Base-by-base conservation (phyloP, 2,797 vertebrate species). In the Emys orbicularis region DNA sequence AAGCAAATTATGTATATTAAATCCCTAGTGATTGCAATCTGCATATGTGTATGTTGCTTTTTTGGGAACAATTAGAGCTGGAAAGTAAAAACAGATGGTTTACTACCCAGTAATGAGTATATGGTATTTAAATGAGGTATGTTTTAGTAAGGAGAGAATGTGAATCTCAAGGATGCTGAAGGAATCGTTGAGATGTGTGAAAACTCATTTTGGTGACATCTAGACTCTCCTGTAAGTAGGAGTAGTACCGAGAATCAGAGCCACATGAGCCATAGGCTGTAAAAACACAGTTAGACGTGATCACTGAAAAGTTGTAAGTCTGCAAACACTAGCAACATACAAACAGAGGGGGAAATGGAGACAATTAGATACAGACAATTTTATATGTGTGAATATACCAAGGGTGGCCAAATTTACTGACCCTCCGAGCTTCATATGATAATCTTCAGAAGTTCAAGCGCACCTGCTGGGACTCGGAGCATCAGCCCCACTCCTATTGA, bases 1-100 rank as follows among this genome's bases (percentile, higher is more conserved):
- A 79, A 86, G 80, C 68, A 88, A 50, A 37, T 18, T 41, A 11
- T 86, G 80, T 86, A 50, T 4, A 18, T 81, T 92, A 79, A 92
- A 77, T 37, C 18, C 53, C 44, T 13, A 9, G 2, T 65, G 23
- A 2, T 86, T 86, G n/a, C 44, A 65, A 56, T 25, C 29, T 44
- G 34, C 76, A 34, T 53, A 12, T 65, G 19, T 84, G 6, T 59
- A 87, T 50, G 4, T 2, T 83, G 34, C 76, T 56, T 90, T 83
- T 56, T 23, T 16, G 56, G 52, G 50, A 85, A 87, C 59, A 82
- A 41, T 15, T 52, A 65, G 77, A 91, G 57, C 2, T 44, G 6
- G 11, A 79, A 21, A 68, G 31, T 81, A 54, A 80, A 95, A 56
- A 0, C n/a, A 84, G 34, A 83, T 83, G 2, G 16, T 52, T 84